phyloP scores from a whole-genome alignment of 2,888 invertebrate genomes.

The Argyra leucocephala region DNA sequence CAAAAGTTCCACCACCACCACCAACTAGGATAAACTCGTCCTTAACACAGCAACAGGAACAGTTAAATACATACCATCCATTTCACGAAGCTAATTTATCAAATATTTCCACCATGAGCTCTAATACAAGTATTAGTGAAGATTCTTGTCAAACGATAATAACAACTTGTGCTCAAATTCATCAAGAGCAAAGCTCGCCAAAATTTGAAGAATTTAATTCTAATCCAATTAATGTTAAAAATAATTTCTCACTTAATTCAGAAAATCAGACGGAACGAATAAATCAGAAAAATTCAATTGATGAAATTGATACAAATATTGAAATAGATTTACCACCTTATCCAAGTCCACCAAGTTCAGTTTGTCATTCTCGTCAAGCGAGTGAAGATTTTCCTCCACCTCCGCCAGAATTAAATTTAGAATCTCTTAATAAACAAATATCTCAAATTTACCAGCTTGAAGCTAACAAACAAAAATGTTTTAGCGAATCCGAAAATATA shows the following conservation, averaged over 20 bases:
- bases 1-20: conserved; percentile 78
- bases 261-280: conserved; percentile 36
- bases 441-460: conserved; percentile 44
- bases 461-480: conserved; percentile 40
- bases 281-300: conserved; percentile 44
- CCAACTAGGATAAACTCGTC: conserved; percentile 80
- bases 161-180: conserved; percentile 70
- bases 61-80: conserved; percentile 48
- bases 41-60: conserved; percentile 46
- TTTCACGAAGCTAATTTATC: conserved; percentile 42
- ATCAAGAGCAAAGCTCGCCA: conserved; percentile 66
- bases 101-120: conserved; percentile 42
- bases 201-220: conserved; percentile 43
- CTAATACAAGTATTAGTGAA: conserved; percentile 42
- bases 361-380: conserved; percentile 71
- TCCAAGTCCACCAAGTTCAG: conserved; percentile 67
- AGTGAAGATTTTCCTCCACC: conserved; percentile 86
- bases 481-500: conserved; percentile 33
- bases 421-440: conserved; percentile 54
- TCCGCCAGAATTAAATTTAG: conserved; percentile 60
- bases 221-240: conserved; percentile 20
- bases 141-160: conserved; percentile 60
- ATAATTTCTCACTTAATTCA: conserved; percentile 19
- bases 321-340: conserved; percentile 63
- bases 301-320: conserved; percentile 52